Conservation (phyloP, 2,113 vertebrate species). For the Galbula dea region DNA sequence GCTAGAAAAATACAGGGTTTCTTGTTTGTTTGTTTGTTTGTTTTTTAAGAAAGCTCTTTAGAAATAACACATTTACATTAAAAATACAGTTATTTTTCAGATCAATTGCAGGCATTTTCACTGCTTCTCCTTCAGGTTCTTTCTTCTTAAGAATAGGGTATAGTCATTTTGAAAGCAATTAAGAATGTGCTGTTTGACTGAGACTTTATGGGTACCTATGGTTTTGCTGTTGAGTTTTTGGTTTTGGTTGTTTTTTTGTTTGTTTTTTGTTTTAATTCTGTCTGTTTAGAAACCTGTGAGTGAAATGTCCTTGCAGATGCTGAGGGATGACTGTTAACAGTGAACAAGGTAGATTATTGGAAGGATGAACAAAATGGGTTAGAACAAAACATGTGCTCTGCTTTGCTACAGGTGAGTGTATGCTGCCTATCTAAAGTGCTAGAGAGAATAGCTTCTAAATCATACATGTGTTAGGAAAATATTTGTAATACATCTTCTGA, state of each 20-base stretch:
- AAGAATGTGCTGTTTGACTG: neutral
- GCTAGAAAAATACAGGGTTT: neutral
- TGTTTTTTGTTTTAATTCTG: neutral
- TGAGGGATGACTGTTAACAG: neutral
- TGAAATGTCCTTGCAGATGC: neutral
- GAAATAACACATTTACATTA: neutral
- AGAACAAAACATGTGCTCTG: neutral
- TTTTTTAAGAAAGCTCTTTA: neutral
- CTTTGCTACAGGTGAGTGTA: neutral
- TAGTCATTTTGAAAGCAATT: neutral
- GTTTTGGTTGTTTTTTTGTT: too few species aligned
- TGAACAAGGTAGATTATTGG: neutral
- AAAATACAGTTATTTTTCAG: neutral
- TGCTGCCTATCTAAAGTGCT: neutral
- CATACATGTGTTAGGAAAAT: neutral
- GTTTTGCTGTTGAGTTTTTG: neutral
- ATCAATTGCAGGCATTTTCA: neutral
- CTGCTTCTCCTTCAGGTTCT: neutral
- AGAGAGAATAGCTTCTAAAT: neutral
- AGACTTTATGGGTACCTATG: neutral
- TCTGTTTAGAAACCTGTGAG: neutral
- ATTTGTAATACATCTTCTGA: neutral
- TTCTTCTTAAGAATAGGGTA: neutral
- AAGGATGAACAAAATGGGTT: neutral
- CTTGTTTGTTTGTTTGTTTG: neutral